Evolutionary conservation across 2,797 vertebrate genomes (phyloP), one percentile per base, ranked within the genome.

Genomic region (Salmo trutta): DNA sequence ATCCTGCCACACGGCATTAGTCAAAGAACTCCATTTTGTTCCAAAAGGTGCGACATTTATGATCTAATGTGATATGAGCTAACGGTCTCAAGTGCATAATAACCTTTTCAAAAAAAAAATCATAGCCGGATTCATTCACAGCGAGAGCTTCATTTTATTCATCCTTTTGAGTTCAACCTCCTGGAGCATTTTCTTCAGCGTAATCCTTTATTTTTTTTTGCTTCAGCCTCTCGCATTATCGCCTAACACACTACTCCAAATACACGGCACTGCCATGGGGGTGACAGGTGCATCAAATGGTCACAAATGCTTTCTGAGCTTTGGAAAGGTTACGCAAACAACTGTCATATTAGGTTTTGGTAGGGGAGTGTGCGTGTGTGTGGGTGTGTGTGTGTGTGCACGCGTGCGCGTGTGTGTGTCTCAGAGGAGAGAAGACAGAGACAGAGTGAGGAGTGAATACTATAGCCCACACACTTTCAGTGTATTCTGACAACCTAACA

Each of bases 311-410:
- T 33, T 64, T 64, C n/a, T 64, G 59, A 59, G 71, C n/a, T 5
- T 62, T 62, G 8, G n/a, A 21, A 62, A 62, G n/a, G 56, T n/a
- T 62, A n/a, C 5, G n/a, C n/a, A 62, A 62, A 62, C 6, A 21
- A 62, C 56, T 27, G 24, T 64, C 12, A 24, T 10, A 64, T 67
- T 64, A 24, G 21, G 59, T 27, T 64, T 64, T 27, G 19, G 33
- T 47, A 4, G n/a, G 51, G 24, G 14, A 27, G 52, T 47, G 68
- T 62, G 52, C 65, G 70, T 68, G 47, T 78, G 65, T 79, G 29
- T 78, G 14, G 70, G 64, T 36, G 29, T 79, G 29, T 78, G 14
- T 74, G 64, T 36, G 29, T 53, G 56, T 14, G 2, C 47, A 47
- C 17, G 5, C 17, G 33, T 16, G 47, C 27, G 29, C 8, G 15